These are phyloP conservation scores for Gambelia wislizenii DNA, from an alignment of 2,797 vertebrate species.

Conservation along the genomic window DNA sequence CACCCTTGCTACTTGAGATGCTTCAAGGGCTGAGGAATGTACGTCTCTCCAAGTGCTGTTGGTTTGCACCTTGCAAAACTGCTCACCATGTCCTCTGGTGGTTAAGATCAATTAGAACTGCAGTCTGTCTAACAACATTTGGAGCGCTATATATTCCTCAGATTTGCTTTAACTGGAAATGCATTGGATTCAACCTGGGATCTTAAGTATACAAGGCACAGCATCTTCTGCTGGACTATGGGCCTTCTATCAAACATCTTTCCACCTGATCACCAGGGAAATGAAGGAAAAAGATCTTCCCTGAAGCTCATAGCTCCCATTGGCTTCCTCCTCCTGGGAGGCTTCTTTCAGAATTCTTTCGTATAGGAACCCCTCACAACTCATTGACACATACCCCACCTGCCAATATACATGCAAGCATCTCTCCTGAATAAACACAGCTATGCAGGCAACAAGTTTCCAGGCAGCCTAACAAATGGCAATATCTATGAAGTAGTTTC, in stretches of 20 bases:
- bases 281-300: neutral
- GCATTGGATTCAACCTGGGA: neutral
- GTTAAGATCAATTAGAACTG: neutral
- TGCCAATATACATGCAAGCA: neutral
- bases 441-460: neutral
- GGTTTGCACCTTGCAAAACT: neutral
- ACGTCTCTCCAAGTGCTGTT: neutral
- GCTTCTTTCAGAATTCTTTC: neutral
- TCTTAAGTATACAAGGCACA: neutral
- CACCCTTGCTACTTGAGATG: neutral
- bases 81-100: neutral
- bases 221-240: too few relatives aligned
- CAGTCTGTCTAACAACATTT: neutral
- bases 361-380: neutral
- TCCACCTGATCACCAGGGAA: neutral
- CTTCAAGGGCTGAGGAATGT: neutral
- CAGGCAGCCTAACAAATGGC: neutral
- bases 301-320: neutral
- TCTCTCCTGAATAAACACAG: neutral
- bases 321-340: neutral
- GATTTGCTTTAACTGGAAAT: neutral
- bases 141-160: neutral
- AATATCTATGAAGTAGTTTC: too few relatives aligned
- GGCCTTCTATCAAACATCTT: neutral
- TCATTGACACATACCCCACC: neutral